phyloP scores from a whole-genome alignment of 2,797 vertebrate genomes.

The Danio jaintianensis region DNA sequence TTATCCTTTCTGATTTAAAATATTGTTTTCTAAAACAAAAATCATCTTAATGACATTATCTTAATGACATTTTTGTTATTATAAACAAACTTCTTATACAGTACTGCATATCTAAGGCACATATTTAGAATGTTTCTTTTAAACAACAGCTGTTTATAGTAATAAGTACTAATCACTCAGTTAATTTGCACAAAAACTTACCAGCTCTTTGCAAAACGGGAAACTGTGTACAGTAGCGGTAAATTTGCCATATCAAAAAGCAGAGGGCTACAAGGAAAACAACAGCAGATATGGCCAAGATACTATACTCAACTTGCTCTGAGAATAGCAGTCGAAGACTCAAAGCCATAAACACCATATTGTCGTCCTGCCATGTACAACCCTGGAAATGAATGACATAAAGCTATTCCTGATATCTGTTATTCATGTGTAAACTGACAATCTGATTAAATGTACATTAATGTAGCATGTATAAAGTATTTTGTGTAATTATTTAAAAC shows the following conservation, averaged over 20 bases:
- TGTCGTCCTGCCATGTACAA: conserved; percentile 45
- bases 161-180: background rate
- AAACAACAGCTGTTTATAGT: background rate
- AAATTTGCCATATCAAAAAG: conserved; percentile 78
- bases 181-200: conserved; percentile 15
- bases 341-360: conserved; percentile 46
- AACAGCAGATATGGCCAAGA: conserved; percentile 72
- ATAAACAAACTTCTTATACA: background rate
- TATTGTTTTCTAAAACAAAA: background rate
- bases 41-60: background rate
- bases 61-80: too few relatives aligned
- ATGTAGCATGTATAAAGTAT: too few relatives aligned
- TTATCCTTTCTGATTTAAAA: background rate
- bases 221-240: conserved; percentile 68
- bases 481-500: too few relatives aligned
- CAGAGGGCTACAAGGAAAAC: conserved; percentile 75
- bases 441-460: background rate
- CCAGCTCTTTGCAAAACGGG: conserved; percentile 44
- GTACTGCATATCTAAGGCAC: background rate
- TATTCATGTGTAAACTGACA: conserved; percentile 1
- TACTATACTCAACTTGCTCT: conserved; percentile 73
- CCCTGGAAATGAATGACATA: conserved; percentile 18
- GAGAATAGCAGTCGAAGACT: conserved; percentile 68
- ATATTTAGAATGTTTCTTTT: background rate
- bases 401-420: conserved; percentile 10